Evolutionary conservation across 2,113 vertebrate species (phyloP).

Genomic region (Trachemys scripta): DNA sequence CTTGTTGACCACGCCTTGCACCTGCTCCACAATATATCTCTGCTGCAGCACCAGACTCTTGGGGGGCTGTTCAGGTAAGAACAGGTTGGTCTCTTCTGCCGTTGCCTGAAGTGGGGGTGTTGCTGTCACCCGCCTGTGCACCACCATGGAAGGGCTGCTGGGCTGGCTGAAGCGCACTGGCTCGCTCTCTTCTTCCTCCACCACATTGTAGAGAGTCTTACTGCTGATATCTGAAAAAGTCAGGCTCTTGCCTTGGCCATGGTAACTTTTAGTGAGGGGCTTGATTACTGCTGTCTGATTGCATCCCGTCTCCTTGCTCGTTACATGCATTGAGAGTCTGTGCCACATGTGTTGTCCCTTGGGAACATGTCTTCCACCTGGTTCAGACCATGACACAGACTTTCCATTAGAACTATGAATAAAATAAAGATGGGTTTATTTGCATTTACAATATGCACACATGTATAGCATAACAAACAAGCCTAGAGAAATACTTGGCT

Average conservation of each 20-base stretch:
- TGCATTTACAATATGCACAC: constrained; percentile 64
- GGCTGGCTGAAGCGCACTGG: constrained; percentile 82
- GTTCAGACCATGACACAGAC: constrained; percentile 99
- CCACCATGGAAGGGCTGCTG: constrained; percentile 82
- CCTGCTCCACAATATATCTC: constrained; percentile 80
- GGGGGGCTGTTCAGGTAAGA: constrained; percentile 79
- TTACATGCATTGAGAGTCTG: constrained; percentile 99
- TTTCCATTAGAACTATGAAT: constrained; percentile 99
- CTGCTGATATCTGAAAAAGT: constrained; percentile 87
- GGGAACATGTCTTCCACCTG: constrained; percentile 96
- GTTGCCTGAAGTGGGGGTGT: constrained; percentile 75
- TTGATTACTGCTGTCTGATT: constrained; percentile 99
- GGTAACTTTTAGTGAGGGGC: constrained; percentile 98
- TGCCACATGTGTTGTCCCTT: constrained; percentile 97
- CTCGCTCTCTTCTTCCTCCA: constrained; percentile 85
- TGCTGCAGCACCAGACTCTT: constrained; percentile 80
- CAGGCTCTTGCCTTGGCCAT: constrained; percentile 87
- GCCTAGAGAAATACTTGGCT: constrained; percentile 8
- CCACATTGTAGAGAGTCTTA: constrained; percentile 90
- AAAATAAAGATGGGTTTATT: constrained; percentile 93
- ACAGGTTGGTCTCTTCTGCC: constrained; percentile 75
- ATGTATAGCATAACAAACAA: constrained; percentile 44
- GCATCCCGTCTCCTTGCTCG: constrained; percentile 94
- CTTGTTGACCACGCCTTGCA: constrained; percentile 85
- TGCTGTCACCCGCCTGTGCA: constrained; percentile 76